These are phyloP conservation scores for Scaptodrosophila latifasciaeformis DNA, from an alignment of 2,888 invertebrate genomes.

Conservation along the genomic window DNA sequence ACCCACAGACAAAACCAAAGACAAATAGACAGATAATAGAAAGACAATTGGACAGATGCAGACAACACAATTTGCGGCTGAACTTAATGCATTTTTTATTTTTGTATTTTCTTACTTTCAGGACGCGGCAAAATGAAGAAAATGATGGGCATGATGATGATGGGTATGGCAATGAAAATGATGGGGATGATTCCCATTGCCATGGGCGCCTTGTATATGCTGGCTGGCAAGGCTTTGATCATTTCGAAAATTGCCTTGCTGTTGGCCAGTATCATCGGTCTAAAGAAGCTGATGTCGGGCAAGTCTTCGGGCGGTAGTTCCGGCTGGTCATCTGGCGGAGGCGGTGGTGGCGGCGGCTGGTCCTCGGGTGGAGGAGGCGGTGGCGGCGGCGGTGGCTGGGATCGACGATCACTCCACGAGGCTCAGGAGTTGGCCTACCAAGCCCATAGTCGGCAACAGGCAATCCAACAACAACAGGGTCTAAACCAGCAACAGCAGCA, in stretches of 20 bases:
- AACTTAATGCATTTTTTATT: background rate
- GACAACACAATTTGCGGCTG: background rate
- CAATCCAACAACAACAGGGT: conserved; percentile 35
- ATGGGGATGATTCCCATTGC: conserved; percentile 87
- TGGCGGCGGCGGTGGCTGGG: conserved; percentile 81
- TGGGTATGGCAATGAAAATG: conserved; percentile 90
- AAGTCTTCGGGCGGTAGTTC: conserved; percentile 78
- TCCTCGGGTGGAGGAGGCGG: conserved; percentile 75
- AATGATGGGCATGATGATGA: conserved; percentile 94
- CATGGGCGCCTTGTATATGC: conserved; percentile 85
- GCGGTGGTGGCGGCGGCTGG: conserved; percentile 77
- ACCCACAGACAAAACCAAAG: background rate
- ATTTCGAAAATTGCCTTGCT: conserved; percentile 86
- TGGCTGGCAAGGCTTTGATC: conserved; percentile 91
- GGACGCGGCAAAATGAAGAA: conserved; percentile 91
- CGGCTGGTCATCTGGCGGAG: conserved; percentile 75
- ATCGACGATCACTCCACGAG: conserved; percentile 80
- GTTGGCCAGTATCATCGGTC: conserved; percentile 85
- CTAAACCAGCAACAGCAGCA: conserved; percentile 38
- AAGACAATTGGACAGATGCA: too few relatives aligned
- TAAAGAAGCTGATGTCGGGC: conserved; percentile 86
- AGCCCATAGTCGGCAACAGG: conserved; percentile 77
- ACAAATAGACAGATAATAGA: too few relatives aligned
- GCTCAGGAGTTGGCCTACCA: conserved; percentile 84
- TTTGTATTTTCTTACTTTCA: conserved; percentile 71